Evolutionary conservation across 2,888 invertebrate species (phyloP).

Genomic region (Caenorhabditis sp.): DNA sequence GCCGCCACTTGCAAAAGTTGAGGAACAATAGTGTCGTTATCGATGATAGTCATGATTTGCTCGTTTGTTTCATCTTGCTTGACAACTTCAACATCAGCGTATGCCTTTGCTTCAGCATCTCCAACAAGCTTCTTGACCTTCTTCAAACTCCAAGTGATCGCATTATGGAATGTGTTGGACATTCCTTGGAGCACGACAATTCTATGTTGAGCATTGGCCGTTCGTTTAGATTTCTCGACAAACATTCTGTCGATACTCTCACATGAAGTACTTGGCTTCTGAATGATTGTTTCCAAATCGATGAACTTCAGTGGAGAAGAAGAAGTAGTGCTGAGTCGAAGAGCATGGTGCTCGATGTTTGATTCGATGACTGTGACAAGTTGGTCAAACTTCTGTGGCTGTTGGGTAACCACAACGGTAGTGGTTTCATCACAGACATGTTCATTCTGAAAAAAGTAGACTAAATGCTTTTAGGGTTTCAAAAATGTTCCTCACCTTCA

Average conservation of each 20-base stretch:
- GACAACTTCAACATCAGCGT: slow-evolving; percentile 70
- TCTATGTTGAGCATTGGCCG: slow-evolving; percentile 75
- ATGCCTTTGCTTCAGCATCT: slow-evolving; percentile 66
- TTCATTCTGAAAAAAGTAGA: slow-evolving; percentile 58
- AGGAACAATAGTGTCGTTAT: slow-evolving; percentile 73
- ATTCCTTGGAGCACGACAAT: slow-evolving; percentile 76
- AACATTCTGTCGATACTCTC: slow-evolving; percentile 64
- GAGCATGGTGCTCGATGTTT: slow-evolving; percentile 56
- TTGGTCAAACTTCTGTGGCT: slow-evolving; percentile 72
- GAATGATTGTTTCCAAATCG: slow-evolving; percentile 76
- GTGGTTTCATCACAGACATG: slow-evolving; percentile 73
- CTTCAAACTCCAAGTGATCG: slow-evolving; percentile 77
- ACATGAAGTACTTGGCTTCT: slow-evolving; percentile 71
- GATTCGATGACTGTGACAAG: slow-evolving; percentile 75
- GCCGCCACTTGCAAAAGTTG: slow-evolving; percentile 75
- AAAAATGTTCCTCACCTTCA: slow-evolving; percentile 58
- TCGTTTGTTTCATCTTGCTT: slow-evolving; percentile 67
- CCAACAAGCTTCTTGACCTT: slow-evolving; percentile 73
- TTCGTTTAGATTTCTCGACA: slow-evolving; percentile 60
- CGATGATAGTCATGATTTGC: slow-evolving; percentile 71
- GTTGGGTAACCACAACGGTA: slow-evolving; percentile 74
- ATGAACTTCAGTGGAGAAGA: slow-evolving; percentile 69
- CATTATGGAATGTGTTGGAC: slow-evolving; percentile 76
- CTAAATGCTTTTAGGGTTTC: not conserved
- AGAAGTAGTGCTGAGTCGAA: slow-evolving; percentile 58